Percentiles rank a stretch among this genome's conserved stretches.
These are phyloP conservation scores for Lacerta agilis DNA, from an alignment of 2,797 vertebrate species.

Conservation along the genomic window DNA sequence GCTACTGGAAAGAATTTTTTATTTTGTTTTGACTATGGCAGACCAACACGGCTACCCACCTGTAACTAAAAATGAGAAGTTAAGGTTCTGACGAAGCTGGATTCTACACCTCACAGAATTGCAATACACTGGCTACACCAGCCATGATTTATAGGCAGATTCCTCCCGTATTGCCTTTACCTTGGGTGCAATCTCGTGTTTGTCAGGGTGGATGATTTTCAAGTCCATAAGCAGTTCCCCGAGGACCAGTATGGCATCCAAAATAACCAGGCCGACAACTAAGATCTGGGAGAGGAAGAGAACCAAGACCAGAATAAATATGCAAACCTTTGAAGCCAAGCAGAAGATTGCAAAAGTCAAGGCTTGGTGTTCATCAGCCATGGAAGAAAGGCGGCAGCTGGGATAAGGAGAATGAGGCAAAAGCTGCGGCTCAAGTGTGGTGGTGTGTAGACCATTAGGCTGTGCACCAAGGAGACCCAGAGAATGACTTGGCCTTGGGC, in stretches of 20 bases:
- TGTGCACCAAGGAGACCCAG: background rate
- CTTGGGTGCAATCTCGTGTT: constrained; percentile 80
- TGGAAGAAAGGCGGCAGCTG: too few relatives aligned
- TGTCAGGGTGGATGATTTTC: constrained; percentile 82
- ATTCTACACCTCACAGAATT: background rate
- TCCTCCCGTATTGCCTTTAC: constrained; percentile 71
- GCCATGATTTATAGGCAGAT: background rate
- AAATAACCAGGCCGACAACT: constrained; percentile 89
- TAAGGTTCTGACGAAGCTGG: background rate
- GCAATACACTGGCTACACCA: background rate
- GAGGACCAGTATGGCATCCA: constrained; percentile 92
- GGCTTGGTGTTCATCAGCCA: too few relatives aligned
- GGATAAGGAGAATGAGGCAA: too few relatives aligned
- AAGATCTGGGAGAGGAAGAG: constrained; percentile 77
- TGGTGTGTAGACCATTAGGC: too few relatives aligned
- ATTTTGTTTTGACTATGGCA: too few relatives aligned
- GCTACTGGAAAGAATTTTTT: too few relatives aligned
- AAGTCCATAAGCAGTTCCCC: constrained; percentile 92
- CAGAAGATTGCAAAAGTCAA: too few relatives aligned
- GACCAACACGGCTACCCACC: too few relatives aligned
- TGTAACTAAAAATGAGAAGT: background rate
- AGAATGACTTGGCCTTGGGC: background rate
- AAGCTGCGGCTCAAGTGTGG: too few relatives aligned
- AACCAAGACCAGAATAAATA: background rate
- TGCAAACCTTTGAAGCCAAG: background rate